Evolutionary conservation across 1,140 invertebrate genomes (phyloP).

Genomic region (Drosophila gunungcola): DNA sequence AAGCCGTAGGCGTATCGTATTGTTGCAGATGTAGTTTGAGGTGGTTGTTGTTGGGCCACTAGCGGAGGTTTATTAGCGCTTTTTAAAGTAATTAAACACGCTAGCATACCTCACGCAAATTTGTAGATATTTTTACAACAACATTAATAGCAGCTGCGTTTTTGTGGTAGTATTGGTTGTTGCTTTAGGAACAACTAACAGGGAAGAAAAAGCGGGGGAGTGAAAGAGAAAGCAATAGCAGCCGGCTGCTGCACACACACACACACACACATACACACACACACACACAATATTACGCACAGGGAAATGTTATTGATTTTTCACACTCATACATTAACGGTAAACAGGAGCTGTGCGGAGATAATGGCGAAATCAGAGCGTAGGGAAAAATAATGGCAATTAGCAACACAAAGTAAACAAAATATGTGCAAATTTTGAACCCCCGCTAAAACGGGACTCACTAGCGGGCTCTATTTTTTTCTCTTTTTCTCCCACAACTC

Average conservation of each 20-base stretch:
- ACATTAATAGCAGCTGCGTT: constrained; percentile 2
- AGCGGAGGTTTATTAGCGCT: constrained; percentile 33
- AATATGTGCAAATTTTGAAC: constrained; percentile 16
- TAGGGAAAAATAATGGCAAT: constrained; percentile 8
- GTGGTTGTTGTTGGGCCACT: constrained; percentile 16
- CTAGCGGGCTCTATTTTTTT: not conserved
- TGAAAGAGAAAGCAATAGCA: constrained; percentile 12
- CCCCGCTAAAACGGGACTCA: constrained; percentile 10
- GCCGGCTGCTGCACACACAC: constrained; percentile 68
- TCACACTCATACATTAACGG: constrained; percentile 51
- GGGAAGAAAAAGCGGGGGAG: constrained; percentile 5
- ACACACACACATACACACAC: constrained; percentile 6
- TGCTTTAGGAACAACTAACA: constrained; percentile 7
- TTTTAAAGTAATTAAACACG: constrained; percentile 52
- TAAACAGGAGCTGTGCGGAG: constrained; percentile 33
- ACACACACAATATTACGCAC: constrained; percentile 2
- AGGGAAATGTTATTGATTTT: constrained; percentile 70
- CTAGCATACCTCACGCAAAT: constrained; percentile 20
- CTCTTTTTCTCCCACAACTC: constrained; percentile 1
- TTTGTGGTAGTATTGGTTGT: not conserved
- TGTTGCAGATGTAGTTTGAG: constrained; percentile 7
- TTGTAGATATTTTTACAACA: constrained; percentile 1
- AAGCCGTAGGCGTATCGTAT: not conserved
- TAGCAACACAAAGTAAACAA: constrained; percentile 18
- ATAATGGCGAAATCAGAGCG: constrained; percentile 15